Base-by-base conservation (phyloP, 2,888 invertebrate species). In the Myathropa florea region DNA sequence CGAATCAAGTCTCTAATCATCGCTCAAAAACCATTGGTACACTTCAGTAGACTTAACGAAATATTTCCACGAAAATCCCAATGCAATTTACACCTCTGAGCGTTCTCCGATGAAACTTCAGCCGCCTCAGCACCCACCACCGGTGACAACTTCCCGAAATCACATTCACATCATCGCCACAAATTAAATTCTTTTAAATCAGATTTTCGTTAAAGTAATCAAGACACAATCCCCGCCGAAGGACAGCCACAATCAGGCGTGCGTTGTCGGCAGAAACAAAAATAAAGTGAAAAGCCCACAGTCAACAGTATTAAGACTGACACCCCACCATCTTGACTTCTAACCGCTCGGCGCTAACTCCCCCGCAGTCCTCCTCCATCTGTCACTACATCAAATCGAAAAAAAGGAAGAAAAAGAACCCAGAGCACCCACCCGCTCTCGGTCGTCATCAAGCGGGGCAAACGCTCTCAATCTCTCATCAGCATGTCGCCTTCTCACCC, bases 131-230 rank as follows among this genome's bases (percentile, higher is more conserved):
- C 24, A 26, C 26, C 14, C 24, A 12, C 6, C 24, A 26, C 26
- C 9, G 10, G 0, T 3, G 28, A 7, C 33, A 24, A 61, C 55
- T 81, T 72, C 12, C 24, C 14, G 55, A 85, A 81, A 81, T 81
- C 59, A 64, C 67, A 85, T 72, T 78, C 77, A 65, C 85, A 82
- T 77, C 85, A 77, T 73, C 46, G 73, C 70, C 78, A 33, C 70
- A 82, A 86, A 86, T 86, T 86, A 86, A 86, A 86, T 82, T 86
- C 71, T 71, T 36, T 82, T 60, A 71, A 86, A 86, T 78, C 73
- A n/a, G 70, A 86, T 82, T 86, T 82, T 64, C 55, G 70, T 39
- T 67, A 73, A 71, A 82, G 70, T 72, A 78, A 72, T 83, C 77
- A 82, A 65, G 73, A 68, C 39, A 73, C 68, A 77, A 68, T 55